A percentile compares a stretch with the other conserved stretches of the same genome.
Evolutionary conservation across 2,797 vertebrate genomes (phyloP).

Genomic region (Smutsia temminckii): DNA sequence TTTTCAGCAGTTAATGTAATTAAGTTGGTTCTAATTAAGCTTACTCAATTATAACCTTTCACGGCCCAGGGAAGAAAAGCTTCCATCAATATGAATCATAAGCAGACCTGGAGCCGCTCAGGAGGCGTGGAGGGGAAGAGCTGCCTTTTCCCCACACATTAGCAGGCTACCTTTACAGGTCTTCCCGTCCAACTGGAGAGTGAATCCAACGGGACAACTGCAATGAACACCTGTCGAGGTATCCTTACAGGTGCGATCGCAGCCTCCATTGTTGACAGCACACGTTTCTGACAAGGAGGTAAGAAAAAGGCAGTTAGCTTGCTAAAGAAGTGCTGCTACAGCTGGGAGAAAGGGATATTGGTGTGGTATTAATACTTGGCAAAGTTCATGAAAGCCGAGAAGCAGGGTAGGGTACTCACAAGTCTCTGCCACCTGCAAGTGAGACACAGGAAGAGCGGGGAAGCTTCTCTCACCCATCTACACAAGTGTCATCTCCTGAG

Average conservation of each 20-base stretch:
- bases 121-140: background rate
- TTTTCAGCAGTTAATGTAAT: conserved; percentile 71
- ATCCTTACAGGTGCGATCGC: conserved; percentile 98
- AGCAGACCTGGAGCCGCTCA: conserved; percentile 13
- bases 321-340: background rate
- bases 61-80: conserved; percentile 54
- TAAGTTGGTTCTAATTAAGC: conserved; percentile 69
- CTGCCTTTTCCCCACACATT: background rate
- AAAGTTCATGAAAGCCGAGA: background rate
- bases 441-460: background rate
- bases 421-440: background rate
- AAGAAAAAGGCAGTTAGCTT: conserved; percentile 68
- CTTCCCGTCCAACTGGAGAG: conserved; percentile 95
- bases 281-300: conserved; percentile 92
- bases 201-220: conserved; percentile 97
- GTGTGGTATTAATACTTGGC: conserved; percentile 20
- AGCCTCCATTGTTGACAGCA: conserved; percentile 97
- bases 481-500: background rate
- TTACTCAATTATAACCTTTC: conserved; percentile 69
- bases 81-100: conserved; percentile 61
- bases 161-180: conserved; percentile 94
- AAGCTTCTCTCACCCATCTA: background rate
- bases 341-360: background rate
- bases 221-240: conserved; percentile 99
- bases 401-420: background rate